Evolutionary conservation across 1,140 invertebrate genomes (phyloP).

Genomic region (Meloidogyne chitwoodi): DNA sequence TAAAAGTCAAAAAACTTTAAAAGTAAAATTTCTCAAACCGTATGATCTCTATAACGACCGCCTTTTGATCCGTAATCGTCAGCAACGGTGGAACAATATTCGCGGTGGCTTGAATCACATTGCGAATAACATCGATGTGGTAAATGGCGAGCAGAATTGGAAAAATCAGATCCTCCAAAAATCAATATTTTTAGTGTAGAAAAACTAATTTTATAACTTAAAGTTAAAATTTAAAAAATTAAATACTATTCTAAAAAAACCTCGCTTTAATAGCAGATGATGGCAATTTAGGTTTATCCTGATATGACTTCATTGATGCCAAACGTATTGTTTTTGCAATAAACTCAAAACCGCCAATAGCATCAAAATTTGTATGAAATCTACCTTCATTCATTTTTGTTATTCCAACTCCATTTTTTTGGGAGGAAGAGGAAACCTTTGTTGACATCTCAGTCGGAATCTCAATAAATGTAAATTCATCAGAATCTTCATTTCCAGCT

Average conservation of each 20-base stretch:
- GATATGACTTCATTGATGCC: neutral
- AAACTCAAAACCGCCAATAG: neutral
- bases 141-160: slow-evolving; percentile 26
- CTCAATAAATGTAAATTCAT: slow-evolving; percentile 5
- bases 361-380: slow-evolving; percentile 9
- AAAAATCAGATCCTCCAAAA: slow-evolving; percentile 49
- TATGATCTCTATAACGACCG: slow-evolving; percentile 43
- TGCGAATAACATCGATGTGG: slow-evolving; percentile 37
- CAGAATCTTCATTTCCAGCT: neutral
- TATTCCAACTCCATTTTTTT: neutral
- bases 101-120: slow-evolving; percentile 24
- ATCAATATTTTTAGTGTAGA: slow-evolving; percentile 35
- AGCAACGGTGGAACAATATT: neutral
- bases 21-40: slow-evolving; percentile 32
- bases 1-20: neutral
- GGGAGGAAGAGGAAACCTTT: neutral
- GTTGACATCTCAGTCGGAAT: neutral
- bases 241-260: neutral
- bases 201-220: slow-evolving; percentile 24
- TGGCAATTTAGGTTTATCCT: neutral
- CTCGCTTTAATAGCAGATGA: neutral
- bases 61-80: slow-evolving; percentile 32
- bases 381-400: neutral
- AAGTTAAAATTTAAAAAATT: neutral
- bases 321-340: neutral